These are phyloP conservation scores for Chrysodeixis includens DNA, from an alignment of 2,888 invertebrate genomes.

Conservation along the genomic window DNA sequence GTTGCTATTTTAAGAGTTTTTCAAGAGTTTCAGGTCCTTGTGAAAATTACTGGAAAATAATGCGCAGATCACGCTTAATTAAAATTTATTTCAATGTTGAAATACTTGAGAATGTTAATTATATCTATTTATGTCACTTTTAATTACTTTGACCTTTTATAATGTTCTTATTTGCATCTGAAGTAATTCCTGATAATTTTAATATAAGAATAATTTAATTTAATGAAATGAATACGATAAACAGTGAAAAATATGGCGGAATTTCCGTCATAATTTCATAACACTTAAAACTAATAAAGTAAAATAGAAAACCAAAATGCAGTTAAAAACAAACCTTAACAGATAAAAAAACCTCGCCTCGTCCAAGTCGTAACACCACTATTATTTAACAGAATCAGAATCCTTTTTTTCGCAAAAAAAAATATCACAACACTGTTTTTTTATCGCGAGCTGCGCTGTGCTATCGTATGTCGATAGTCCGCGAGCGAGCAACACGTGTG, in stretches of 20 bases:
- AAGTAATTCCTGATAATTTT: neutral
- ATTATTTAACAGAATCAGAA: slow-evolving; percentile 61
- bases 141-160: slow-evolving; percentile 1
- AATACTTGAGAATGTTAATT: neutral
- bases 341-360: slow-evolving; percentile 69
- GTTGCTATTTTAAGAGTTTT: too few relatives aligned
- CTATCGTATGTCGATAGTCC: slow-evolving; percentile 67
- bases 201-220: neutral
- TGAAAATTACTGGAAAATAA: neutral
- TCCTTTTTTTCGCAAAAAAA: slow-evolving; percentile 64
- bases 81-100: neutral
- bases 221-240: slow-evolving; percentile 8
- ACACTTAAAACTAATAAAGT: slow-evolving; percentile 27
- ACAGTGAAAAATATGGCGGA: neutral
- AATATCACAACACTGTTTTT: slow-evolving; percentile 73
- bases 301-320: slow-evolving; percentile 42
- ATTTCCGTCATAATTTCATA: slow-evolving; percentile 9
- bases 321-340: slow-evolving; percentile 67
- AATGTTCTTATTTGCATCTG: slow-evolving; percentile 3
- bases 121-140: neutral
- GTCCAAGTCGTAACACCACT: slow-evolving; percentile 72
- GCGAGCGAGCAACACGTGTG: slow-evolving; percentile 62
- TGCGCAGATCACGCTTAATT: neutral
- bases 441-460: slow-evolving; percentile 68
- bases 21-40: too few relatives aligned